phyloP scores from a whole-genome alignment of 2,888 invertebrate species.

The Lochmaea capreae region DNA sequence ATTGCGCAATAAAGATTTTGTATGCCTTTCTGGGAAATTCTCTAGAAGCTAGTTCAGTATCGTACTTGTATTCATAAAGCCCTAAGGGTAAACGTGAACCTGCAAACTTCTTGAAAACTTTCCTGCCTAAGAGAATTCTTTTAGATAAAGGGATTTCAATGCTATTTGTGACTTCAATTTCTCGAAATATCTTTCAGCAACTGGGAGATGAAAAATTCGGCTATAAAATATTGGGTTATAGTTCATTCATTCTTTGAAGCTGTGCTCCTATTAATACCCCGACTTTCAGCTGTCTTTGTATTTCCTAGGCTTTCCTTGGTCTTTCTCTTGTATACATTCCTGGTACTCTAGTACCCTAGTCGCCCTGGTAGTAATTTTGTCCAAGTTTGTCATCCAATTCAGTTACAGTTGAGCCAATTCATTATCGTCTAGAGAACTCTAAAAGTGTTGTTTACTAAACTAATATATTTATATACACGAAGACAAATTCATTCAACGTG shows the following conservation, averaged over 20 bases:
- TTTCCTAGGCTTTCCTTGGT: no score
- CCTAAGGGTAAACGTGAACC: background rate
- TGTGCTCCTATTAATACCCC: no score
- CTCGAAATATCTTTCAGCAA: background rate
- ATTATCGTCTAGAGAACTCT: no score
- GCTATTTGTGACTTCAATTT: slow-evolving; percentile 1
- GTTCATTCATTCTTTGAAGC: background rate
- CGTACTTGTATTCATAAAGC: slow-evolving; percentile 14
- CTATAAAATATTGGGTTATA: background rate
- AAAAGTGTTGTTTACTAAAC: no score
- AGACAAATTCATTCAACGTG: no score
- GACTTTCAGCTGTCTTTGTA: no score
- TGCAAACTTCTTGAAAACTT: slow-evolving; percentile 3
- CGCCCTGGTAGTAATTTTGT: no score
- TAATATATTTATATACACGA: no score
- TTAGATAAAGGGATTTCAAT: slow-evolving; percentile 9
- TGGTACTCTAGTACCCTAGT: no score
- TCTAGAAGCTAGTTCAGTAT: slow-evolving; percentile 32
- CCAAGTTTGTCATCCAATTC: no score
- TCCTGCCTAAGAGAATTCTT: background rate
- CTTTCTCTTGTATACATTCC: no score
- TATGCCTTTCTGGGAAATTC: slow-evolving; percentile 45
- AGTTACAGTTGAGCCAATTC: no score
- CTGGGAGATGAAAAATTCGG: background rate
- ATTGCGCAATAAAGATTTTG: slow-evolving; percentile 57